phyloP scores from a whole-genome alignment of 2,797 vertebrate species.

The Anniella stebbinsi region DNA sequence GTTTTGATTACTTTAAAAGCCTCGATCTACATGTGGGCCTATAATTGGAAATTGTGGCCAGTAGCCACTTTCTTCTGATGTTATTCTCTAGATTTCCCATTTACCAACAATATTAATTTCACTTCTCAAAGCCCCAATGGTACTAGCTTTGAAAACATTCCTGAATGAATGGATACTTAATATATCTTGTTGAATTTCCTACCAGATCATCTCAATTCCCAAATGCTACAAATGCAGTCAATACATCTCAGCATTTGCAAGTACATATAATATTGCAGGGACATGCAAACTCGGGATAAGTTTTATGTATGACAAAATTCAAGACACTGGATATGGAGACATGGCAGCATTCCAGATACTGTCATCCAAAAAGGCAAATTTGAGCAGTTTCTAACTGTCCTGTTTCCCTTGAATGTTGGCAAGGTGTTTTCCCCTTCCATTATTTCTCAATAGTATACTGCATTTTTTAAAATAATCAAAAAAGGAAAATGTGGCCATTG shows the following conservation, averaged over 20 bases:
- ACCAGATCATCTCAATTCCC: background rate
- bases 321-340: background rate
- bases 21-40: background rate
- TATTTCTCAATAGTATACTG: background rate
- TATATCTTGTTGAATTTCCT: background rate
- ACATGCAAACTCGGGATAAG: background rate
- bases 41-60: background rate
- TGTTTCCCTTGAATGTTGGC: background rate
- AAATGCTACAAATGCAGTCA: background rate
- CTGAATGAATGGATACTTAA: background rate
- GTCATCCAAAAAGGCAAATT: background rate
- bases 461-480: background rate
- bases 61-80: background rate
- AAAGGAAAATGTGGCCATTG: background rate
- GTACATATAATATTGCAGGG: background rate
- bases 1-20: constrained; percentile 36
- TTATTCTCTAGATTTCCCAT: background rate
- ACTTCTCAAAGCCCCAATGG: background rate
- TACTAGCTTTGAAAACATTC: background rate
- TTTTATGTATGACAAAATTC: background rate
- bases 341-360: background rate
- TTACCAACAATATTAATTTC: background rate
- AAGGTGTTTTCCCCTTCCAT: background rate
- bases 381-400: background rate
- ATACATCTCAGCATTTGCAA: background rate